phyloP scores from a whole-genome alignment of 92 coral and sea anemone genomes.

The Porites evermanni region DNA sequence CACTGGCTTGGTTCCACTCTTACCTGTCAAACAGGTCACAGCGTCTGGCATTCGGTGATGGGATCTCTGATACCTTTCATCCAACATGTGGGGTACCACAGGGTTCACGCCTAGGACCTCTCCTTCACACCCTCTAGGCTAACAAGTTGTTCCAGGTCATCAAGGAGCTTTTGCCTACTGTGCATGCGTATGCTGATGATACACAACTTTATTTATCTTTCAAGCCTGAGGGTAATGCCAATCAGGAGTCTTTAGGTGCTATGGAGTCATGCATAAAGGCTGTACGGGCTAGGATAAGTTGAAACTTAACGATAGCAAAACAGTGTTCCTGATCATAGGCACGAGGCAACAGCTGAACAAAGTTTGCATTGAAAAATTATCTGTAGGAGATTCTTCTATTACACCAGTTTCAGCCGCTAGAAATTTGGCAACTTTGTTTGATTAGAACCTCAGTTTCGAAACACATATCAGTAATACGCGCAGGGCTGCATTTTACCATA shows the following conservation, averaged over 20 bases:
- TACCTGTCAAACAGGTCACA: neutral
- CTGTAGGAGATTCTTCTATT: too few species aligned
- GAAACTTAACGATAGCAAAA: too few species aligned
- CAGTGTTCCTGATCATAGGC: too few species aligned
- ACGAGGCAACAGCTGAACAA: too few species aligned
- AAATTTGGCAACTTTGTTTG: too few species aligned
- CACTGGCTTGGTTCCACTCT: neutral
- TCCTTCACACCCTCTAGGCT: conserved; percentile 3
- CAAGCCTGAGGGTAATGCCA: neutral
- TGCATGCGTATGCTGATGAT: neutral
- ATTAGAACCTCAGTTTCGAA: too few species aligned
- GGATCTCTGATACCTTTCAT: neutral
- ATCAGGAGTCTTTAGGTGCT: neutral
- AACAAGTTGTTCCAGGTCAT: conserved; percentile 25
- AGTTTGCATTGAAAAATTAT: too few species aligned
- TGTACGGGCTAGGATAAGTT: too few species aligned
- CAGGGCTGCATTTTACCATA: too few species aligned
- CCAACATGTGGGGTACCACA: neutral
- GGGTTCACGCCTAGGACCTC: conserved; percentile 12
- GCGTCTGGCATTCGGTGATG: neutral
- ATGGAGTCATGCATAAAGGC: conserved; percentile 3
- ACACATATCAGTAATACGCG: too few species aligned
- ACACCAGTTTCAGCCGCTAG: too few species aligned
- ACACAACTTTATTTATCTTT: conserved; percentile 21
- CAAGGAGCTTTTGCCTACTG: neutral